Conservation (phyloP, 2,888 invertebrate species). For the Tachystola acroxantha region DNA sequence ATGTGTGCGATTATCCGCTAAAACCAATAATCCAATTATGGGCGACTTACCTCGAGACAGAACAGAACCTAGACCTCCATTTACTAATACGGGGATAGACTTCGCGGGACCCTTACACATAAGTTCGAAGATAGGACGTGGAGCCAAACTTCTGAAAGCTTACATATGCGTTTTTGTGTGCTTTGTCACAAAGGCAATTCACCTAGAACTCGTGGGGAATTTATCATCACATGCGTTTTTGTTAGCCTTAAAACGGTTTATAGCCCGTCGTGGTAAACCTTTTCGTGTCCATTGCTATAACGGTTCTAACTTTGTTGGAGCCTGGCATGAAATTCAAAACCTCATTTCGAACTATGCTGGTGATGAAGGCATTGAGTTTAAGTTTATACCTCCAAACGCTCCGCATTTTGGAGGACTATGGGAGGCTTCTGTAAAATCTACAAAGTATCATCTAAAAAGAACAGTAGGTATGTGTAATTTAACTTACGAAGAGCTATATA, state of each 20-base stretch:
- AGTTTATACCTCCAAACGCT: neutral
- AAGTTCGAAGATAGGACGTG: neutral
- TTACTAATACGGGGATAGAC: slow-evolving; percentile 14
- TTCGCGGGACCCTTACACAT: slow-evolving; percentile 17
- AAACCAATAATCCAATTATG: slow-evolving; percentile 13
- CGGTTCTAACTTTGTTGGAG: neutral
- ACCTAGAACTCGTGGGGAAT: neutral
- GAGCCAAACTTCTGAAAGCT: neutral
- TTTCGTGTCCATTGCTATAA: neutral
- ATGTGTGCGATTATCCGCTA: slow-evolving; percentile 10
- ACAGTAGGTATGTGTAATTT: neutral
- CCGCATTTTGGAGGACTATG: neutral
- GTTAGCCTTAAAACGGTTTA: neutral
- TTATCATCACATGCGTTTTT: neutral
- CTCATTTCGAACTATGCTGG: no score
- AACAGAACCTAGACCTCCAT: slow-evolving; percentile 13
- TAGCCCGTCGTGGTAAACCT: no score
- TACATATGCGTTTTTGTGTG: neutral
- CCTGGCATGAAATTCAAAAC: neutral
- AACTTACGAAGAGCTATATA: neutral
- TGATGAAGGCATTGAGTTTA: no score
- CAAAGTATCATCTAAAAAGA: neutral
- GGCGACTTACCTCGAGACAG: slow-evolving; percentile 11
- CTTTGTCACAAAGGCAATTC: neutral
- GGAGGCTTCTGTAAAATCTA: neutral